phyloP scores from a whole-genome alignment of 1,140 invertebrate genomes.

The Anoplolepis gracilipes region DNA sequence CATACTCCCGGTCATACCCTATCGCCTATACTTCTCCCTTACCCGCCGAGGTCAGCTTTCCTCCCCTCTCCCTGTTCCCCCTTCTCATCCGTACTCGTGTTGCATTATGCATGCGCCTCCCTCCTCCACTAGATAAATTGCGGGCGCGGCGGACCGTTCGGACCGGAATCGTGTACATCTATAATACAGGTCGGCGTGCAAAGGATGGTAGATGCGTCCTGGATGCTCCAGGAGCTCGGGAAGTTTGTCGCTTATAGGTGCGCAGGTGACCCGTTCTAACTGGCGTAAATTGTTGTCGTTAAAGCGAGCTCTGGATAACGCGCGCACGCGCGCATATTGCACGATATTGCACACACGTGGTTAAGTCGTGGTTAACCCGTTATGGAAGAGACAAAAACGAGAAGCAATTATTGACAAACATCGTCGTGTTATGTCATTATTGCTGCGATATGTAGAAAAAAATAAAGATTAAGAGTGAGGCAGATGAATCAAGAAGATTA shows the following conservation, averaged over 20 bases:
- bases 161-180: slow-evolving; percentile 54
- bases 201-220: slow-evolving; percentile 18
- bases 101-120: slow-evolving; percentile 46
- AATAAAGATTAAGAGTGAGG: neutral
- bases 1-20: slow-evolving; percentile 57
- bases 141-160: slow-evolving; percentile 42
- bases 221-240: slow-evolving; percentile 29
- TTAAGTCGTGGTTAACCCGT: neutral
- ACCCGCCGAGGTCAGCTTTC: slow-evolving; percentile 19
- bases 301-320: slow-evolving; percentile 53
- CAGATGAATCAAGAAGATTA: neutral
- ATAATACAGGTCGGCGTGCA: slow-evolving; percentile 51
- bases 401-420: slow-evolving; percentile 3
- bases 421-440: neutral
- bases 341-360: slow-evolving; percentile 1
- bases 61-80: neutral
- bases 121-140: slow-evolving; percentile 61
- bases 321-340: neutral
- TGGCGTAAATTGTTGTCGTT: slow-evolving; percentile 68
- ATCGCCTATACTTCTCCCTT: slow-evolving; percentile 56
- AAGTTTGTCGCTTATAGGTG: slow-evolving; percentile 65
- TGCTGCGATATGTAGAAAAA: neutral
- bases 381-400: neutral
- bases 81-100: slow-evolving; percentile 54
- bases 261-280: slow-evolving; percentile 67